A percentile compares a stretch with the other conserved stretches of the same genome.
phyloP scores from a whole-genome alignment of 1,140 invertebrate species.

The Ectropis grisescens region DNA sequence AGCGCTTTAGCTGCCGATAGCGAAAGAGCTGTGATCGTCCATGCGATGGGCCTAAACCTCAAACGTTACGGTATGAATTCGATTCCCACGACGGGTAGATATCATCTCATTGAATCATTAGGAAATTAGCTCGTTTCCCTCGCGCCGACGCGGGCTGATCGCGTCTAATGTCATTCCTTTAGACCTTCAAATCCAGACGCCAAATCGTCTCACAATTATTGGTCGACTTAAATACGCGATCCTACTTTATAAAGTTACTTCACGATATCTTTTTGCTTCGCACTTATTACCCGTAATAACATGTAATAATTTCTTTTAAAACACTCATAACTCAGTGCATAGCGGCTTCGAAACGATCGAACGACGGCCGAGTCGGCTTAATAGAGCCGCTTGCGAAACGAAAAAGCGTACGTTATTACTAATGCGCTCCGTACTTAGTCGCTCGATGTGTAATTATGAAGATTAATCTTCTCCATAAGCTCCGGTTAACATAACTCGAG shows the following conservation, averaged over 20 bases:
- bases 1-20: no score
- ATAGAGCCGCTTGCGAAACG: no score
- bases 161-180: conserved; percentile 24
- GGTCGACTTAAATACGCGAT: no score
- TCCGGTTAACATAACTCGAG: conserved; percentile 47
- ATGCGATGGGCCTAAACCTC: no score
- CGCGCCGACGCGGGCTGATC: conserved; percentile 27
- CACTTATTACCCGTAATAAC: no score
- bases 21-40: no score
- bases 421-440: conserved; percentile 8
- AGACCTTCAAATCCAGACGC: conserved; percentile 18
- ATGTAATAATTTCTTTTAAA: no score
- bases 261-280: no score
- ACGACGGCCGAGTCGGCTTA: no score
- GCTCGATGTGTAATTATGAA: conserved; percentile 27
- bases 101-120: conserved; percentile 47
- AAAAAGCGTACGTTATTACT: conserved; percentile 5
- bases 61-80: conserved; percentile 25
- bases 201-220: conserved; percentile 19
- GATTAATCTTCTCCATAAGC: conserved; percentile 35
- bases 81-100: conserved; percentile 38
- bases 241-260: no score
- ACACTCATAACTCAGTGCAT: no score
- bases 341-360: no score
- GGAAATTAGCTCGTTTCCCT: conserved; percentile 41